Conservation (phyloP, 2,888 invertebrate genomes). For the Eupithecia dodoneata region DNA sequence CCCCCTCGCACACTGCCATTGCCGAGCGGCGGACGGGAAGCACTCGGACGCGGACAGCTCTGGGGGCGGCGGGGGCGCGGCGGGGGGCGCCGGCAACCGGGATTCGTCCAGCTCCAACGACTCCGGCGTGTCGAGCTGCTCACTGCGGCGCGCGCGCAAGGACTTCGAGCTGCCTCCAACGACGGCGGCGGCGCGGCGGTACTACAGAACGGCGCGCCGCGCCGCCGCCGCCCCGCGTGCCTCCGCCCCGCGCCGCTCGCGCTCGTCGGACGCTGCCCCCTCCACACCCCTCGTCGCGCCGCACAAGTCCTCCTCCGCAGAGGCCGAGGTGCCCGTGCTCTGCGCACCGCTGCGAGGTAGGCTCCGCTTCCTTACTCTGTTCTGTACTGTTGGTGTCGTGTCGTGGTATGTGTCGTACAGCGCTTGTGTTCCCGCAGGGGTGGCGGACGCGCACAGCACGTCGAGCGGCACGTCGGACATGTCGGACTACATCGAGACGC, state of each 20-base stretch:
- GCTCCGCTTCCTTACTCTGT: not conserved
- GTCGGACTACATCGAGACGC: slow-evolving; percentile 94
- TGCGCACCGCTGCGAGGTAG: slow-evolving; percentile 81
- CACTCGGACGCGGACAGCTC: slow-evolving; percentile 76
- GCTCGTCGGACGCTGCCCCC: slow-evolving; percentile 86
- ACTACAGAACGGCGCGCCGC: slow-evolving; percentile 83
- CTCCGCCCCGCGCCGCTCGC: slow-evolving; percentile 87
- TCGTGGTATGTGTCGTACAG: not conserved
- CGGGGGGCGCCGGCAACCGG: slow-evolving; percentile 88
- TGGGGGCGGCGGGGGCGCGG: slow-evolving; percentile 57
- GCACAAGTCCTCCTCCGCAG: slow-evolving; percentile 89
- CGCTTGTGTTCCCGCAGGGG: slow-evolving; percentile 51
- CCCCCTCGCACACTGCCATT: slow-evolving; percentile 69
- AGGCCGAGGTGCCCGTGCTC: slow-evolving; percentile 90
- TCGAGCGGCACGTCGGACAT: slow-evolving; percentile 94
- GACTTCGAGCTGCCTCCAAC: slow-evolving; percentile 86
- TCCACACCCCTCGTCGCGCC: slow-evolving; percentile 83
- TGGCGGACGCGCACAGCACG: slow-evolving; percentile 88
- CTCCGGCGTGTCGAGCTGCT: slow-evolving; percentile 90
- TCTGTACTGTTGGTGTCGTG: not conserved
- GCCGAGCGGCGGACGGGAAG: slow-evolving; percentile 51
- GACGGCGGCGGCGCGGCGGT: slow-evolving; percentile 79
- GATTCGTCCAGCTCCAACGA: slow-evolving; percentile 93
- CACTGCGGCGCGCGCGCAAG: slow-evolving; percentile 82
- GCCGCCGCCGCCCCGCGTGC: slow-evolving; percentile 78